A percentile compares a stretch with the other conserved stretches of the same genome.
Conservation (phyloP, 2,113 vertebrate species). For the Tachysurus vachellii region DNA sequence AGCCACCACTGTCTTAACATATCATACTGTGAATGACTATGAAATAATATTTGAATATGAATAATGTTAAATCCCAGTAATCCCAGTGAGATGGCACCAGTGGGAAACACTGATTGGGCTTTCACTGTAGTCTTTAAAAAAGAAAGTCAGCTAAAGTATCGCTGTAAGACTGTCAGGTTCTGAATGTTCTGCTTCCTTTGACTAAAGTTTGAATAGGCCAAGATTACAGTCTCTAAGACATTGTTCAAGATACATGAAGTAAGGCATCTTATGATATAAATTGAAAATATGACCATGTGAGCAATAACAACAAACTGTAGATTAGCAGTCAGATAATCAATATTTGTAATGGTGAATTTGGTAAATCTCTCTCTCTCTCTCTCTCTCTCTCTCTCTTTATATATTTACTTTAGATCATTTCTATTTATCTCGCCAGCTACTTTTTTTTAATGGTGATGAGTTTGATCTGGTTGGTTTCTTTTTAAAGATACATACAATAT, state of each 20-base stretch:
- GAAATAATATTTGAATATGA: no score
- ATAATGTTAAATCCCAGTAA: neutral
- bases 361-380: no score
- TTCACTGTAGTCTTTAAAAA: neutral
- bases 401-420: no score
- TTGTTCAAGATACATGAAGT: neutral
- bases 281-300: neutral
- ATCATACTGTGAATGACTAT: no score
- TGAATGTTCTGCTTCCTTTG: neutral
- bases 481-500: no score
- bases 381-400: no score
- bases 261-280: neutral
- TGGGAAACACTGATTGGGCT: neutral
- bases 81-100: neutral
- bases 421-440: no score
- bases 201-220: slow-evolving; percentile 21
- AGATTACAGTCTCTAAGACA: slow-evolving; percentile 6
- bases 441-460: no score
- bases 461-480: no score
- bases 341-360: no score
- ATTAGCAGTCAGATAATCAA: neutral
- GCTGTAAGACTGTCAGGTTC: slow-evolving; percentile 8
- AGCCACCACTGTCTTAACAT: no score
- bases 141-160: neutral
- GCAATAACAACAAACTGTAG: neutral